Evolutionary conservation across 2,113 vertebrate genomes (phyloP).

Genomic region (Gasterosteus nipponicus): DNA sequence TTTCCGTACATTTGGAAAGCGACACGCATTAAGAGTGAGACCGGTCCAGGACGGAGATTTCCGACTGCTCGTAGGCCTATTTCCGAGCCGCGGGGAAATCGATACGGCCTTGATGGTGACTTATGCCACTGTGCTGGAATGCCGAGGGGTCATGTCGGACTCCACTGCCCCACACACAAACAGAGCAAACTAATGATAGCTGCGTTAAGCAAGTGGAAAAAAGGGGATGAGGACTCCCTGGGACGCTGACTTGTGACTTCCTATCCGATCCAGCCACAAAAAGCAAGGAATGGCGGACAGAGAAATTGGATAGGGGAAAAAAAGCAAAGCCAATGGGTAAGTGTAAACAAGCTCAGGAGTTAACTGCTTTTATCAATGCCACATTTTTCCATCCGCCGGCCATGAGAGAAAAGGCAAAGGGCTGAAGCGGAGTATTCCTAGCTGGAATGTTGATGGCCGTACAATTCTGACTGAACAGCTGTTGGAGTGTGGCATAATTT

Average conservation of each 20-base stretch:
- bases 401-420: slow-evolving; percentile 30
- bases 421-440: slow-evolving; percentile 42
- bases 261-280: slow-evolving; percentile 50
- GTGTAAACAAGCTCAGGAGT: slow-evolving; percentile 26
- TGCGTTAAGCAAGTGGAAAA: slow-evolving; percentile 66
- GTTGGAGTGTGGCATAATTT: slow-evolving; percentile 30
- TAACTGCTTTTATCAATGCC: slow-evolving; percentile 39
- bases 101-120: slow-evolving; percentile 48
- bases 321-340: slow-evolving; percentile 9
- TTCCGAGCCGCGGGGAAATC: slow-evolving; percentile 56
- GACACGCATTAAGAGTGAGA: slow-evolving; percentile 11
- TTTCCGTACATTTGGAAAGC: slow-evolving; percentile 70
- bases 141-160: slow-evolving; percentile 56
- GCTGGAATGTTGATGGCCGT: slow-evolving; percentile 48
- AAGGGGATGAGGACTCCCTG: slow-evolving; percentile 24
- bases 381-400: slow-evolving; percentile 54
- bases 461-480: slow-evolving; percentile 56
- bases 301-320: slow-evolving; percentile 52
- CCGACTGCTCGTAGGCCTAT: slow-evolving; percentile 59
- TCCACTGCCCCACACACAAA: slow-evolving; percentile 31
- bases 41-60: slow-evolving; percentile 55
- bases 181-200: slow-evolving; percentile 52
- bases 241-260: slow-evolving; percentile 53
- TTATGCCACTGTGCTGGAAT: slow-evolving; percentile 54
- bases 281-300: slow-evolving; percentile 36